phyloP scores from a whole-genome alignment of 2,888 invertebrate species.

The Nomada hirtipes region DNA sequence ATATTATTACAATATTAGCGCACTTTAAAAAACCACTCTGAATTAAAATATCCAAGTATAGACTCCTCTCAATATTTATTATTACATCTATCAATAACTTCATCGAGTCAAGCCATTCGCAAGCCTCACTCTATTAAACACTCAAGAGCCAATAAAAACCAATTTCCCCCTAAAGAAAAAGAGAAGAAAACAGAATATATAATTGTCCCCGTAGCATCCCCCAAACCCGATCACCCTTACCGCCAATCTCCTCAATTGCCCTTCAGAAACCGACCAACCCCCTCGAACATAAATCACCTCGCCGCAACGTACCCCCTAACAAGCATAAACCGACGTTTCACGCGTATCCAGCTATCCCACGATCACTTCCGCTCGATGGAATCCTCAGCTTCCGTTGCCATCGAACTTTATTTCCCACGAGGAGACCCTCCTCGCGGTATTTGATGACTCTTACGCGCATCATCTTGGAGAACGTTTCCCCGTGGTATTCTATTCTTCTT shows the following conservation, averaged over 20 bases:
- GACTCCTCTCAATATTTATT: no score
- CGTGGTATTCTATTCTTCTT: no score
- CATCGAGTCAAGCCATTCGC: no score
- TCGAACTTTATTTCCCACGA: slow-evolving; percentile 57
- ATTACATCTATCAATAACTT: no score
- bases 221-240: background rate
- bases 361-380: slow-evolving; percentile 14
- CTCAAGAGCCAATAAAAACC: no score
- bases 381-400: slow-evolving; percentile 15
- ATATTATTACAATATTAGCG: no score
- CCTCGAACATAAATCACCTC: slow-evolving; percentile 10
- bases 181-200: no score
- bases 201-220: background rate
- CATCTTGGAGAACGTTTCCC: background rate
- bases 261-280: background rate
- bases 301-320: background rate
- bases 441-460: slow-evolving; percentile 53
- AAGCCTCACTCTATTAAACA: no score
- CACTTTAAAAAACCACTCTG: no score
- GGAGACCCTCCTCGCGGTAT: slow-evolving; percentile 22
- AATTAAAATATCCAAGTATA: no score
- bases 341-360: background rate
- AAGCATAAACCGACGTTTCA: slow-evolving; percentile 14
- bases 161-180: no score
- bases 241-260: slow-evolving; percentile 5